phyloP scores from a whole-genome alignment of 2,888 invertebrate species.

The Aporophyla lueneburgensis region DNA sequence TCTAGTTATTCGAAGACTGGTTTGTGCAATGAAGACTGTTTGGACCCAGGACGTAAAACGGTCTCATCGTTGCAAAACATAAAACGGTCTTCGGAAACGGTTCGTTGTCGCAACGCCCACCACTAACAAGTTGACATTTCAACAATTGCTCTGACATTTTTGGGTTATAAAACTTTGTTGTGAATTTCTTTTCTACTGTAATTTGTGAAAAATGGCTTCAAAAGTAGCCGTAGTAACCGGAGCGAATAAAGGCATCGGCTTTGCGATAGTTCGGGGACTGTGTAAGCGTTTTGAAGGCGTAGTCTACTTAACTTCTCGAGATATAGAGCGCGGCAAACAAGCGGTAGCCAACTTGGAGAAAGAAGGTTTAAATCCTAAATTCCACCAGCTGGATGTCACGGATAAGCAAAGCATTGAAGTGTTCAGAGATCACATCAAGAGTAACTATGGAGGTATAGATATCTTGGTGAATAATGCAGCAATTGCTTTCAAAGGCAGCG shows the following conservation, averaged over 20 bases:
- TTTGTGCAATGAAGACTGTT: no score
- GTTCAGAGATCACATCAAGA: constrained; percentile 91
- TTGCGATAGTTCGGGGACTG: constrained; percentile 92
- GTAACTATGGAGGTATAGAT: constrained; percentile 93
- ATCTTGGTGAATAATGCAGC: constrained; percentile 95
- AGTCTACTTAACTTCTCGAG: constrained; percentile 93
- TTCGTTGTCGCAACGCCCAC: no score
- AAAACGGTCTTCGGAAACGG: no score
- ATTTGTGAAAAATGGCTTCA: constrained; percentile 70
- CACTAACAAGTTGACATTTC: background rate
- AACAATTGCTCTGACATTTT: background rate
- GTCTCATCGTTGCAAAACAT: no score
- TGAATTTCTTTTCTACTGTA: background rate
- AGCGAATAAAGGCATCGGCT: constrained; percentile 94
- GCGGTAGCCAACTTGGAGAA: constrained; percentile 91
- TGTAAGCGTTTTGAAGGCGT: constrained; percentile 92
- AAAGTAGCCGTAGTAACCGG: constrained; percentile 92
- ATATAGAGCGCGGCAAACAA: constrained; percentile 89
- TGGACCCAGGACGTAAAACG: no score
- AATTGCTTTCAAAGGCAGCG: constrained; percentile 92
- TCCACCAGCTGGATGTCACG: constrained; percentile 93
- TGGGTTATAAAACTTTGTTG: background rate
- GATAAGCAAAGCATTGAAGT: constrained; percentile 90
- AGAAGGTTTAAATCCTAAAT: constrained; percentile 90
- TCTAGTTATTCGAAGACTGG: no score